Evolutionary conservation across 2,888 invertebrate genomes (phyloP), one percentile per base, ranked within the genome.

Genomic region (Cheilosia vernalis): DNA sequence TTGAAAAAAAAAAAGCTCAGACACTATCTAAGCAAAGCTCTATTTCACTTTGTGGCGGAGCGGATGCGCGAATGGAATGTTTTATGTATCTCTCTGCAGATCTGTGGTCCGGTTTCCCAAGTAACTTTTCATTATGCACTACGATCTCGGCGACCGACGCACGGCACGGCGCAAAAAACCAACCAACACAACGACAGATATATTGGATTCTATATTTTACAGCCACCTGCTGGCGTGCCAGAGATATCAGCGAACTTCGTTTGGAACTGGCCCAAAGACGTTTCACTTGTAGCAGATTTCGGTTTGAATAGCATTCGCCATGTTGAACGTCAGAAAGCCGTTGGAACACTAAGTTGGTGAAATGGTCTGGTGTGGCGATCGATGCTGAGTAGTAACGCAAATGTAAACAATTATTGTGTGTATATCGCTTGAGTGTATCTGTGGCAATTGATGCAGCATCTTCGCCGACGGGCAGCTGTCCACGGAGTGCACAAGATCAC

Each of bases 241-340:
- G 24, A 55, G 19, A 24, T 24, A 37, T 47, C 42, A n/a, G n/a
- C 30, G 40, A 47, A 73, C 51, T 67, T 76, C 15, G 77, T 66
- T 72, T 24, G 64, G 60, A 82, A 9, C 51, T 60, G 42, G 53
- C 51, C 51, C 70, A 77, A 24, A 66, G 77, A 72, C 61, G 78
- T 78, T 81, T 82, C 42, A 72, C 70, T 77, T 66, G 55, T 56
- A 73, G 67, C 19, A 58, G 56, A 56, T 73, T 79, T 63, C 42
- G 44, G 56, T 83, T 79, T 37, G 49, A 67, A 73, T 67, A 73
- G 67, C 51, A 49, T 67, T 61, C 51, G 60, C 61, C 82, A 78
- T 86, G 86, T 69, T 82, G 74, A 78, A 74, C 81, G 82, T 58
- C 77, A 82, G 86, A 86, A 74, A 82, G 86, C 60, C 82, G 74